phyloP scores from a whole-genome alignment of 30 jellyfish, hydroid and myxozoan genomes.

The Rhopilema esculentum region DNA sequence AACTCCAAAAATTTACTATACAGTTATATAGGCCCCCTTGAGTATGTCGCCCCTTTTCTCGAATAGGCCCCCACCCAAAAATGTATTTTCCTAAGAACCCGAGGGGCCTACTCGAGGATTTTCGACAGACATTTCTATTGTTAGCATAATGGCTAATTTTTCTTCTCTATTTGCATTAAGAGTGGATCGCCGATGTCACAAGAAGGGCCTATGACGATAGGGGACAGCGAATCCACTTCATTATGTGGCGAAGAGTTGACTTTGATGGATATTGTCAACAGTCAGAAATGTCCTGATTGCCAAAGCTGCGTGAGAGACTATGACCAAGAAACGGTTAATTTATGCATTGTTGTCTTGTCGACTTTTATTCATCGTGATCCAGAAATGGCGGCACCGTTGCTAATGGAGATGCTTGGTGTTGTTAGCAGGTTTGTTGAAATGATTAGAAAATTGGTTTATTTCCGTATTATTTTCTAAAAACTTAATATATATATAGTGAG shows the following conservation, averaged over 20 bases:
- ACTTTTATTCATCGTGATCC: slow-evolving; percentile 95
- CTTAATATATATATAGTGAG: background rate
- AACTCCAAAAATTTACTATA: too few relatives aligned
- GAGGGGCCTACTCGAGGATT: too few relatives aligned
- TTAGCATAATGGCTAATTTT: too few relatives aligned
- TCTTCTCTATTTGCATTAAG: background rate
- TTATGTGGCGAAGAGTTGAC: slow-evolving; percentile 33
- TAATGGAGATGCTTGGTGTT: slow-evolving; percentile 74
- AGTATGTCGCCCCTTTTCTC: too few relatives aligned
- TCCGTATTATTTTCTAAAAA: too few relatives aligned
- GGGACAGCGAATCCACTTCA: slow-evolving; percentile 45
- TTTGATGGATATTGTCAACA: slow-evolving; percentile 14
- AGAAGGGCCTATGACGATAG: slow-evolving; percentile 11
- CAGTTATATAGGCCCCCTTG: too few relatives aligned
- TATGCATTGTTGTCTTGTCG: slow-evolving; percentile 81
- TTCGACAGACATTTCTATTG: too few relatives aligned
- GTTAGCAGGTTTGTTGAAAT: slow-evolving; percentile 80
- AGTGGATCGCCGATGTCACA: slow-evolving; percentile 10
- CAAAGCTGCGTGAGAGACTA: slow-evolving; percentile 59
- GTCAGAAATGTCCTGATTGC: slow-evolving; percentile 55
- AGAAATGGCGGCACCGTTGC: slow-evolving; percentile 90
- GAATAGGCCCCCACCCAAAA: too few relatives aligned
- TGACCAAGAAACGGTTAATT: slow-evolving; percentile 76
- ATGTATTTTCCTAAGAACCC: too few relatives aligned
- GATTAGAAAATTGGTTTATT: too few relatives aligned